Evolutionary conservation across 1,140 invertebrate genomes (phyloP).

Genomic region (Danaus melanippus): DNA sequence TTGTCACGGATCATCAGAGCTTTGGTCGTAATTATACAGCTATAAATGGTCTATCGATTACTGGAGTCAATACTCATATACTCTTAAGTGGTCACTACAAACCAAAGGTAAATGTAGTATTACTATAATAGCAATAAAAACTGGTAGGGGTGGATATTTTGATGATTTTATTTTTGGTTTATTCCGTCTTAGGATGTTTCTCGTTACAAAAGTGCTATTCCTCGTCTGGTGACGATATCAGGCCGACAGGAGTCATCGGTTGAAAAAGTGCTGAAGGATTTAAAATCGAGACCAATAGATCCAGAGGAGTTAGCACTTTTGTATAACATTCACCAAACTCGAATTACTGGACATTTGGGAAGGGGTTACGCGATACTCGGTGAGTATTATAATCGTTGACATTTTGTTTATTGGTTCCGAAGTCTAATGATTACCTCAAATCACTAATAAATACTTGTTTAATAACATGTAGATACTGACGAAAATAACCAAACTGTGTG

Average conservation of each 20-base stretch:
- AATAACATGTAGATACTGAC: slow-evolving; percentile 64
- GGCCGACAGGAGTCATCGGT: slow-evolving; percentile 33
- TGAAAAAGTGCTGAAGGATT: slow-evolving; percentile 27
- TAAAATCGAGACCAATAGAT: slow-evolving; percentile 60
- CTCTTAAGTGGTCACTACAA: slow-evolving; percentile 30
- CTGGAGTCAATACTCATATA: slow-evolving; percentile 32
- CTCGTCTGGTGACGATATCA: slow-evolving; percentile 31
- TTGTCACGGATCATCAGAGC: slow-evolving; percentile 22
- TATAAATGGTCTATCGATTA: slow-evolving; percentile 30
- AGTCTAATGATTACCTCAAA: too few relatives aligned
- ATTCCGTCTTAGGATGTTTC: slow-evolving; percentile 23
- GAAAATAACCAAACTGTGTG: slow-evolving; percentile 61
- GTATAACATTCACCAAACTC: slow-evolving; percentile 68
- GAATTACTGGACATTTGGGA: slow-evolving; percentile 75
- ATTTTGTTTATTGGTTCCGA: slow-evolving; percentile 74
- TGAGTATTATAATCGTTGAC: slow-evolving; percentile 15
- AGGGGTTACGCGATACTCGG: slow-evolving; percentile 74
- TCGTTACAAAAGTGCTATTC: slow-evolving; percentile 27
- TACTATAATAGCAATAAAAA: too few relatives aligned
- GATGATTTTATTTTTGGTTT: slow-evolving; percentile 21
- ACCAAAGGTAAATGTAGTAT: slow-evolving; percentile 24
- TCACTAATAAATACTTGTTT: background rate
- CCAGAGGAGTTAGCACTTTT: slow-evolving; percentile 72
- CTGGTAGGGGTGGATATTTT: too few relatives aligned
- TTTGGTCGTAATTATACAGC: slow-evolving; percentile 25